Percentiles rank a stretch among this genome's conserved stretches.
Conservation (phyloP, 2,888 invertebrate species). For the Brenthis ino region DNA sequence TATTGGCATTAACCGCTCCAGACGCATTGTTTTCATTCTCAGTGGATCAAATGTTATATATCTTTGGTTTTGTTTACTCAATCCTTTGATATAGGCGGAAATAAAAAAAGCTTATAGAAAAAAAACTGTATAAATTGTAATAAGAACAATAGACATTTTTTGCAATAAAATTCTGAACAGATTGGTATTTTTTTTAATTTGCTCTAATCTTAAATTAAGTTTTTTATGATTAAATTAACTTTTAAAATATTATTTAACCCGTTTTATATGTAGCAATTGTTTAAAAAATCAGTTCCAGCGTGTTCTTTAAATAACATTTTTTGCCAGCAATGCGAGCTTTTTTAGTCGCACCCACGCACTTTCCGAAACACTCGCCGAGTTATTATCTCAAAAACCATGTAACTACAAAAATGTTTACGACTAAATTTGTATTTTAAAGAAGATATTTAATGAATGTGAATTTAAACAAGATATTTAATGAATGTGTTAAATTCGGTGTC, state of each 20-base stretch:
- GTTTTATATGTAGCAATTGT: neutral
- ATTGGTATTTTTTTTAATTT: too few species aligned
- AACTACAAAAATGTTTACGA: conserved; percentile 29
- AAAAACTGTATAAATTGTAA: neutral
- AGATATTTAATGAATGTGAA: neutral
- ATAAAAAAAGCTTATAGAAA: neutral
- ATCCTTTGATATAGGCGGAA: neutral
- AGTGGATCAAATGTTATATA: conserved; percentile 10
- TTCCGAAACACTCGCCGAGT: conserved; percentile 35
- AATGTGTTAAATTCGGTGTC: neutral
- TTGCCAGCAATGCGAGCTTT: conserved; percentile 48
- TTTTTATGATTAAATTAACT: too few species aligned
- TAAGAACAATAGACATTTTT: neutral
- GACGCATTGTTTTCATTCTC: conserved; percentile 47
- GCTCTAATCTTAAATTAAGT: too few species aligned
- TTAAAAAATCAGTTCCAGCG: neutral
- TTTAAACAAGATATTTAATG: neutral
- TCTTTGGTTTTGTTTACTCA: neutral
- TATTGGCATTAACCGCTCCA: conserved; percentile 54
- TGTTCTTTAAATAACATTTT: conserved; percentile 49
- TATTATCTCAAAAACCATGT: conserved; percentile 37
- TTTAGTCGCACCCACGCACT: conserved; percentile 62
- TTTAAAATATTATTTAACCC: too few species aligned
- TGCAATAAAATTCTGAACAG: too few species aligned
- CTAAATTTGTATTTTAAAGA: conserved; percentile 5